Evolutionary conservation across 2,113 vertebrate species (phyloP).

Genomic region (Pseudopipra pipra): DNA sequence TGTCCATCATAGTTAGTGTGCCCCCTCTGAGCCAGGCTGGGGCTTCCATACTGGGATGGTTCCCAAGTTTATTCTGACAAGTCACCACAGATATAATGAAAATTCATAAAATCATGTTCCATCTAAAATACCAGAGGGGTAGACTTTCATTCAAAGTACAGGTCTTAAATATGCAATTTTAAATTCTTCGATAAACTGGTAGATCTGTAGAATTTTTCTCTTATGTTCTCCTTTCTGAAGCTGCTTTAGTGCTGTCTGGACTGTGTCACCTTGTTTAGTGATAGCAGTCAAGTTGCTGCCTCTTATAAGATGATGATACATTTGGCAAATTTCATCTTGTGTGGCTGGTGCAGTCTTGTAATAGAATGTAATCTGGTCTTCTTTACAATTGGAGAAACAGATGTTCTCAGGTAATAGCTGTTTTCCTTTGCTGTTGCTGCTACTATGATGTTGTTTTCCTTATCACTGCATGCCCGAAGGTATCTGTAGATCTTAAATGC

Average conservation of each 20-base stretch:
- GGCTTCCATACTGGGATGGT: background rate
- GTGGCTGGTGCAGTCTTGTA: background rate
- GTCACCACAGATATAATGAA: background rate
- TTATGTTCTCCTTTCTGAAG: background rate
- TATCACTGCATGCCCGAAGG: background rate
- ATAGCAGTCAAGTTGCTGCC: background rate
- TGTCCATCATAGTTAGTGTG: background rate
- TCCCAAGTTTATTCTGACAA: background rate
- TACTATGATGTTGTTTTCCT: background rate
- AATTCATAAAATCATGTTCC: background rate
- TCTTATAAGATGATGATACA: background rate
- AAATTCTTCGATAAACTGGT: background rate
- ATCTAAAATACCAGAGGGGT: background rate
- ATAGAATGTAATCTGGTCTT: background rate
- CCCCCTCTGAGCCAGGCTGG: fast-evolving
- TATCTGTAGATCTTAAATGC: background rate
- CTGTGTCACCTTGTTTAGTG: background rate
- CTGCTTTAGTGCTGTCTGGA: background rate
- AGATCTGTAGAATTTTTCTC: background rate
- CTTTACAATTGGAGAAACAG: background rate
- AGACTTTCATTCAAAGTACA: background rate
- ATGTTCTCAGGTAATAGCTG: background rate
- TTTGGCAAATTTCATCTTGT: background rate
- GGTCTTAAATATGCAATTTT: background rate
- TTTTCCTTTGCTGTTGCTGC: background rate